phyloP scores from a whole-genome alignment of 1,140 invertebrate genomes.

The Zaprionus nigranus region DNA sequence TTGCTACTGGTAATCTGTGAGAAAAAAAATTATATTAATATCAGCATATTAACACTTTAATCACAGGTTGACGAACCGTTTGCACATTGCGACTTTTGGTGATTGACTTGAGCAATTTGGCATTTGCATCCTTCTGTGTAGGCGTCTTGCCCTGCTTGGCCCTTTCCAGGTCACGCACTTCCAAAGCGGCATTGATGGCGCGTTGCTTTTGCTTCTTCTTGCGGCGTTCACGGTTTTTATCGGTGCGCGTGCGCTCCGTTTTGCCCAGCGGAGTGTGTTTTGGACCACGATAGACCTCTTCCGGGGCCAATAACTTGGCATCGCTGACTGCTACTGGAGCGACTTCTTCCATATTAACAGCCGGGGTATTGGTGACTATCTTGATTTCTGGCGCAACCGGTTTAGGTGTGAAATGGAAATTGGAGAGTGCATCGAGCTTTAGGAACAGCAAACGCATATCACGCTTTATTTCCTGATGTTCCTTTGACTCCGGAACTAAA shows the following conservation, averaged over 20 bases:
- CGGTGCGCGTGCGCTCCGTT: conserved; percentile 92
- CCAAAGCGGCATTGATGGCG: conserved; percentile 86
- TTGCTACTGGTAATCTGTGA: conserved; percentile 84
- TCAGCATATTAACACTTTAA: background rate
- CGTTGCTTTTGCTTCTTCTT: conserved; percentile 93
- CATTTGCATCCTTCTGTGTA: conserved; percentile 86
- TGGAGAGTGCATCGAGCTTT: conserved; percentile 96
- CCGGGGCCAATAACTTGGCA: conserved; percentile 94
- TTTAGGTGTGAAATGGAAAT: conserved; percentile 98
- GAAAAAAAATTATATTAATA: conserved; percentile 28
- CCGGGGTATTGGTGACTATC: conserved; percentile 95
- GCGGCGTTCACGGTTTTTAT: conserved; percentile 94
- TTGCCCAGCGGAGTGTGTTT: conserved; percentile 92
- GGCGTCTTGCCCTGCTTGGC: conserved; percentile 85
- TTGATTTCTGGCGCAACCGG: conserved; percentile 93
- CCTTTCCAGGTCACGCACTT: conserved; percentile 85
- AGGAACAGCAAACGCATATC: conserved; percentile 92
- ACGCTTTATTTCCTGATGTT: conserved; percentile 91
- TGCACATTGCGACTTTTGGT: conserved; percentile 88
- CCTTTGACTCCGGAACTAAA: conserved; percentile 89
- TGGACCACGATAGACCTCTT: conserved; percentile 94
- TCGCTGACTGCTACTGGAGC: conserved; percentile 94
- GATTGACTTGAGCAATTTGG: conserved; percentile 86
- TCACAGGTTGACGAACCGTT: conserved; percentile 81
- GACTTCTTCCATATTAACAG: conserved; percentile 98